A percentile compares a stretch with the other conserved stretches of the same genome.
These are phyloP conservation scores for Microplitis demolitor DNA, from an alignment of 1,140 invertebrate species.

Conservation along the genomic window DNA sequence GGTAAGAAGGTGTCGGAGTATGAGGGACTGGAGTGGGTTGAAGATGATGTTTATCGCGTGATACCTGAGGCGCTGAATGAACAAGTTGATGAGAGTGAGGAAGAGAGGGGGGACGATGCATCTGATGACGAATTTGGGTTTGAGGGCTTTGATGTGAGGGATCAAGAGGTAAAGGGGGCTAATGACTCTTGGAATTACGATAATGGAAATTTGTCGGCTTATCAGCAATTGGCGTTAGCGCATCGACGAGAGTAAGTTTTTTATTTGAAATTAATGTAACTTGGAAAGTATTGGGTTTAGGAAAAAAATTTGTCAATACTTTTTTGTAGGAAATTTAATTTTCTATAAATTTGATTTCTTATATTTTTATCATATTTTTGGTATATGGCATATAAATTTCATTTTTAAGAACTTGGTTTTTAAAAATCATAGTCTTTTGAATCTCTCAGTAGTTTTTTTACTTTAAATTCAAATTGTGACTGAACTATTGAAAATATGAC, in stretches of 20 bases:
- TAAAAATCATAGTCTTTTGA: too few relatives aligned
- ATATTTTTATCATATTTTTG: too few relatives aligned
- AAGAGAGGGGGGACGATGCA: slow-evolving; percentile 20
- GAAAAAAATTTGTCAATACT: too few relatives aligned
- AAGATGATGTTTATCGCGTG: slow-evolving; percentile 56
- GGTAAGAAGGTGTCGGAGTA: slow-evolving; percentile 42
- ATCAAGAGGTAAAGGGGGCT: not conserved
- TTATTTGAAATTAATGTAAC: not conserved
- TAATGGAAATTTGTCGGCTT: slow-evolving; percentile 44
- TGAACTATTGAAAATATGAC: too few relatives aligned
- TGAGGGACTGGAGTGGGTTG: slow-evolving; percentile 56
- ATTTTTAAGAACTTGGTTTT: too few relatives aligned
- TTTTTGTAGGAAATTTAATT: not conserved
- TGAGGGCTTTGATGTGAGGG: slow-evolving; percentile 18
- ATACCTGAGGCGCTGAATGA: slow-evolving; percentile 46
- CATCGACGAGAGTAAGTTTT: slow-evolving; percentile 51
- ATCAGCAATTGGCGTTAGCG: slow-evolving; percentile 42
- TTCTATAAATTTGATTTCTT: too few relatives aligned
- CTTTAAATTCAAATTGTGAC: too few relatives aligned
- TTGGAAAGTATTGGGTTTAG: too few relatives aligned
- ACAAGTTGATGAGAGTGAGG: slow-evolving; percentile 41
- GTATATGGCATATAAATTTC: too few relatives aligned
- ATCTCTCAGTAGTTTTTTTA: too few relatives aligned
- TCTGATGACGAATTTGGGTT: not conserved
- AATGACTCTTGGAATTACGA: not conserved